Evolutionary conservation across 2,888 invertebrate species (phyloP), one percentile per base, ranked within the genome.

Genomic region (Amphipoea lucens): DNA sequence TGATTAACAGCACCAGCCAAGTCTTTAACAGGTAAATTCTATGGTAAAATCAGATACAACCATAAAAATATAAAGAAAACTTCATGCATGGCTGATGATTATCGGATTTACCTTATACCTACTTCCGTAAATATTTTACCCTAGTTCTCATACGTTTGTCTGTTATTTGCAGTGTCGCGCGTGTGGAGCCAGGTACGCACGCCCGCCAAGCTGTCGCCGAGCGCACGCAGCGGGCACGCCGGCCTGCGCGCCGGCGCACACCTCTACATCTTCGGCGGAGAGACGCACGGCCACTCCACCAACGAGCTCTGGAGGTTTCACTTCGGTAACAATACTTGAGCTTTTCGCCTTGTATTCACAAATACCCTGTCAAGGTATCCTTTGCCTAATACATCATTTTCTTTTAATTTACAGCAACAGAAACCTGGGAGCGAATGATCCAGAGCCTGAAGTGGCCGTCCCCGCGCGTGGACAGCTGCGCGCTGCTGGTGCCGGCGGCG

Each of bases 221-320:
- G 98, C 74, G 97, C 98, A 12, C 97, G 98, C 84, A 98, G 98
- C 90, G 98, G 98, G 9, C 98, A 98, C 95, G 98, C 98, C 67
- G 98, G 98, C n/a, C 98, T 98, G 90, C 97, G 98, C 90, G 97
- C 98, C 66, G 98, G 98, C 23, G 98, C 98, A 4, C 98, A 98
- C 78, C 98, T 98, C 97, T 97, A 98, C 87, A 97, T 98, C 80
- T 98, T 98, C 94, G 98, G 98, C 7, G 98, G 98, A 0, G 98
- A 98, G 94, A 96, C 97, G 86, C 97, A 97, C 84, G 98, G 98
- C 0, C 97, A 98, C 90, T 96, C 98, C 36, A 97, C 97, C 81
- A 98, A 98, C 93, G 98, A 98, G 91, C 97, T 98, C 70, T 98
- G 98, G 98, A 97, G 98, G 93, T 98, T 98, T 95, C 98, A 98